Conservation (phyloP, 2,888 invertebrate species). For the Tupiocoris notatus region DNA sequence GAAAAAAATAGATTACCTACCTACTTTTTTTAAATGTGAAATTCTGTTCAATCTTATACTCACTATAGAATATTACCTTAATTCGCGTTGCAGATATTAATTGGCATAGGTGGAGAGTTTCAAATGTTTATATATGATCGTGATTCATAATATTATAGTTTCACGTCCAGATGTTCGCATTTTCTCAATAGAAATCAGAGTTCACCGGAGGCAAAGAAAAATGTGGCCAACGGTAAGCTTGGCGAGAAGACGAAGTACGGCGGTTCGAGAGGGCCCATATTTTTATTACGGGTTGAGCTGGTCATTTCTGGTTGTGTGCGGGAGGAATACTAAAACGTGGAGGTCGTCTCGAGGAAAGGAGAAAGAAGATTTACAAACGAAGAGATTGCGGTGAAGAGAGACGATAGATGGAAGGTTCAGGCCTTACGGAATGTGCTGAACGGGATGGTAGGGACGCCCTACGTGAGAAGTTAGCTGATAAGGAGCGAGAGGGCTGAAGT, state of each 20-base stretch:
- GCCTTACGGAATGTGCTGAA: too few species aligned
- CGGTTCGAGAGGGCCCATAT: conserved; percentile 13
- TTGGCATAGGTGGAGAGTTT: too few species aligned
- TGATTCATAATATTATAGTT: too few species aligned
- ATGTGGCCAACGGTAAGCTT: neutral
- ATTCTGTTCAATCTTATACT: too few species aligned
- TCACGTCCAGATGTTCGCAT: too few species aligned
- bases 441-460: neutral
- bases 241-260: too few species aligned
- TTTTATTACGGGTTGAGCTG: conserved; percentile 37
- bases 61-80: too few species aligned
- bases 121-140: too few species aligned
- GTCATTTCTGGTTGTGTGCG: conserved; percentile 24
- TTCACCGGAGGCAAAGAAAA: neutral
- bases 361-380: neutral
- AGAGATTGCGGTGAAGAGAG: neutral
- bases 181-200: neutral
- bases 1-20: too few species aligned
- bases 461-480: conserved; percentile 31
- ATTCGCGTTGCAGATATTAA: too few species aligned
- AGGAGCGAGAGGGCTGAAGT: neutral
- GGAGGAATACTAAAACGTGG: conserved; percentile 22
- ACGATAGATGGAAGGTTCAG: neutral
- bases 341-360: neutral
- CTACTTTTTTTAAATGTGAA: too few species aligned